Evolutionary conservation across 2,888 invertebrate species (phyloP).

Genomic region (Monoplex corrugatus): DNA sequence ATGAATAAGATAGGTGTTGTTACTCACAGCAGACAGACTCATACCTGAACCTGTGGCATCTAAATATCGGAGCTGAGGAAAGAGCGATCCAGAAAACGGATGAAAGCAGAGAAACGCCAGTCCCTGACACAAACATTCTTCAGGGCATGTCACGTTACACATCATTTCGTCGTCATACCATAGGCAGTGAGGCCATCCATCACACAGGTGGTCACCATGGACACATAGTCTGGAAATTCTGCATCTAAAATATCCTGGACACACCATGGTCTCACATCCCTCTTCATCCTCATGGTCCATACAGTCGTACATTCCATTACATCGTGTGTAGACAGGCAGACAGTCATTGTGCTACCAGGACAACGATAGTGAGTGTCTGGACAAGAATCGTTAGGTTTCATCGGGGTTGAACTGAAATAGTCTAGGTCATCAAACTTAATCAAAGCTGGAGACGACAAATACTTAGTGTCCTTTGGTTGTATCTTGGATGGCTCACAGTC

Average conservation of each 20-base stretch:
- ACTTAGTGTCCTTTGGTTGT: not conserved
- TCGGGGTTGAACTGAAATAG: not conserved
- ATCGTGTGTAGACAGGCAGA: slow-evolving; percentile 1
- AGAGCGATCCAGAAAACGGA: not conserved
- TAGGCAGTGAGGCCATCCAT: slow-evolving; percentile 52
- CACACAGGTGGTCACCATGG: slow-evolving; percentile 50
- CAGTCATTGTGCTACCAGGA: not conserved
- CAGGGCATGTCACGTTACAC: not conserved
- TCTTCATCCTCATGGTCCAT: not conserved
- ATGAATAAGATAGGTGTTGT: not conserved
- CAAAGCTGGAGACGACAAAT: not conserved
- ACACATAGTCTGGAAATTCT: not conserved
- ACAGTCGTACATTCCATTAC: not conserved
- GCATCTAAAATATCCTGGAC: not conserved
- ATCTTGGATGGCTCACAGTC: not conserved
- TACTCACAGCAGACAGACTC: not conserved
- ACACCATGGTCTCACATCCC: not conserved
- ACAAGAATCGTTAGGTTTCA: not conserved
- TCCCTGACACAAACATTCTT: not conserved
- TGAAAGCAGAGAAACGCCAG: not conserved
- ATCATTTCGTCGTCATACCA: slow-evolving; percentile 50
- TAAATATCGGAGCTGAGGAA: slow-evolving; percentile 17
- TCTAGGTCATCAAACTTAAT: not conserved
- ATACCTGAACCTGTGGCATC: not conserved
- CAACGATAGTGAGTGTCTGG: not conserved